Evolutionary conservation across 2,797 vertebrate species (phyloP), one percentile per base, ranked within the genome.

Genomic region (Micropoecilia bifurca): DNA sequence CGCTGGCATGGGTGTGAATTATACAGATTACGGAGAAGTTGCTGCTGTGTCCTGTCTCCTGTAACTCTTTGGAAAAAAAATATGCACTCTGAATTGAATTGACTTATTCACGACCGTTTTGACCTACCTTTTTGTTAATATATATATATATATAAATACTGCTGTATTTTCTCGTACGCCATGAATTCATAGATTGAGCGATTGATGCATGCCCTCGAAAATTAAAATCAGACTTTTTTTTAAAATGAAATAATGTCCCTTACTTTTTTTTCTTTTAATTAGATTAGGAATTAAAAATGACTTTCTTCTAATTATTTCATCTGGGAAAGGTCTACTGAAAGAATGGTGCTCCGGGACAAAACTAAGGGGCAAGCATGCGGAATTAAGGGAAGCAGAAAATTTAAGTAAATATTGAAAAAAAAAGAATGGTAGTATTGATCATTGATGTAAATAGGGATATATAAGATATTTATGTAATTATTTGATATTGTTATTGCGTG

Each of bases 381-480:
- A 84, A 90, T 83, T 85, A 95, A 96, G 95, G 96, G 95, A 97
- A 95, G 94, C 94, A 84, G 87, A 91, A 83, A 89, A 90, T 83
- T 36, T 83, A 83, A 87, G 66, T 79, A 81, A 83, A 91, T 80
- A 81, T 78, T 28, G 76, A 80, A 86, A 79, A 77, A 72, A 22
- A 79, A 77, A 45, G 39, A 92, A 93, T 92, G 94, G 95, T 97
- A 97, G 93, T 95, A 97, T 93, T 94, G 91, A 97, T 96, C 95
- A 95, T 96, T 96, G 92, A 95, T 97, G 96, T 97, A 98, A 92
- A 98, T 99, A 97, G 94, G 97, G 96, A 97, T 98, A 99, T 99
- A 98, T 98, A 98, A 96, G 47, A 97, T 99, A 99, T 99, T 99
- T 99, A 99, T 99, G 97, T 99, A 99, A 99, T 99, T 98, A 98